Evolutionary conservation across 2,113 vertebrate species (phyloP).

Genomic region (Marmota monax): DNA sequence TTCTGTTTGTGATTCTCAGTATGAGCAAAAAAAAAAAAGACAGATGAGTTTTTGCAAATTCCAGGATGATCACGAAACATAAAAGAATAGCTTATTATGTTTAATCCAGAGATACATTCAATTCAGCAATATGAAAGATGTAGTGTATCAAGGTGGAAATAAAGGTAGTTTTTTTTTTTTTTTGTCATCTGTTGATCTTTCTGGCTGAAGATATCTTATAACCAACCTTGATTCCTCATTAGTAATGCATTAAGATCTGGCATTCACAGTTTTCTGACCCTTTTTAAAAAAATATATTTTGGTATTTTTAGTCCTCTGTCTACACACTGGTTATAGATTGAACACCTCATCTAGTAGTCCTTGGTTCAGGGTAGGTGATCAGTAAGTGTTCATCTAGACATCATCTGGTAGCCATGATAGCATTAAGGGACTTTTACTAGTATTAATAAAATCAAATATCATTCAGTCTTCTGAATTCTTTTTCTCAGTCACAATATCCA

Average conservation of each 20-base stretch:
- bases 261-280: background rate
- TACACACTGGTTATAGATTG: background rate
- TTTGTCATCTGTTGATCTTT: constrained; percentile 40
- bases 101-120: background rate
- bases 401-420: background rate
- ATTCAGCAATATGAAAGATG: background rate
- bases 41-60: background rate
- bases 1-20: background rate
- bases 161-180: background rate
- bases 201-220: background rate
- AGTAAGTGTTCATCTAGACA: background rate
- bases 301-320: background rate
- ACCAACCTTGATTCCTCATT: background rate
- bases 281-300: constrained; percentile 5
- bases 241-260: background rate
- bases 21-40: background rate
- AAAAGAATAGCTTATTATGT: background rate
- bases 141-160: background rate
- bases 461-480: too few species aligned
- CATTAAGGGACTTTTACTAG: background rate
- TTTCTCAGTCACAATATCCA: too few species aligned
- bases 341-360: background rate
- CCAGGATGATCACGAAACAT: constrained; percentile 10
- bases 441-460: too few species aligned
- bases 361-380: background rate